Percentiles rank a stretch among this genome's conserved stretches.
These are phyloP conservation scores for Epizoanthus rinbou DNA, from an alignment of 92 coral and sea anemone species.

Conservation along the genomic window DNA sequence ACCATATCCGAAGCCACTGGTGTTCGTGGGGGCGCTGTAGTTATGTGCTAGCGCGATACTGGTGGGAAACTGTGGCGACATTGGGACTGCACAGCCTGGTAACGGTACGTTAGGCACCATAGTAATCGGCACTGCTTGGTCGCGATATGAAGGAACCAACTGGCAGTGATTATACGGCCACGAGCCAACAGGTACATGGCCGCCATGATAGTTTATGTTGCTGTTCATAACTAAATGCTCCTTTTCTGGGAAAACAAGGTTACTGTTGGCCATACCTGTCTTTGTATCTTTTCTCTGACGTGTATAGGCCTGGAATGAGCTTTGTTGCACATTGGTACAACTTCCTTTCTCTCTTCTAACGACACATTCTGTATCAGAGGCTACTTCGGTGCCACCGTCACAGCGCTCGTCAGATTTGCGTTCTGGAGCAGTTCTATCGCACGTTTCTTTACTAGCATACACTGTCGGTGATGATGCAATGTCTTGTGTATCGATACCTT, in stretches of 20 bases:
- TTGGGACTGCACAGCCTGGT: conserved; percentile 7
- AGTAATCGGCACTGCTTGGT: conserved; percentile 7
- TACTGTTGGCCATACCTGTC: background rate
- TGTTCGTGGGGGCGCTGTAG: background rate
- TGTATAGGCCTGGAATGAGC: background rate
- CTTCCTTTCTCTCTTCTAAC: background rate
- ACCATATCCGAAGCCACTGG: conserved; percentile 4
- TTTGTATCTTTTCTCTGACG: background rate
- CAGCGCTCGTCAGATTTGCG: background rate
- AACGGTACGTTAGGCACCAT: background rate
- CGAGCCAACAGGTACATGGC: background rate
- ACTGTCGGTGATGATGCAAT: background rate
- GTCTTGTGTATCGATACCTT: background rate
- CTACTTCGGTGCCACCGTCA: background rate
- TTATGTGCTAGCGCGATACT: background rate
- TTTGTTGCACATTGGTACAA: background rate
- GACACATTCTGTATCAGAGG: background rate
- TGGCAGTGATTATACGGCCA: conserved; percentile 11
- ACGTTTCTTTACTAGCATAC: background rate
- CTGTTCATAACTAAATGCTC: background rate
- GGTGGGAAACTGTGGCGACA: conserved; percentile 11
- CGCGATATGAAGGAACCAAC: background rate
- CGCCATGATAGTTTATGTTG: background rate
- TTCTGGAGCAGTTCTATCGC: background rate
- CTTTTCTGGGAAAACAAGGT: background rate